phyloP scores from a whole-genome alignment of 2,888 invertebrate genomes.

The Dasysyrphus albostriatus region DNA sequence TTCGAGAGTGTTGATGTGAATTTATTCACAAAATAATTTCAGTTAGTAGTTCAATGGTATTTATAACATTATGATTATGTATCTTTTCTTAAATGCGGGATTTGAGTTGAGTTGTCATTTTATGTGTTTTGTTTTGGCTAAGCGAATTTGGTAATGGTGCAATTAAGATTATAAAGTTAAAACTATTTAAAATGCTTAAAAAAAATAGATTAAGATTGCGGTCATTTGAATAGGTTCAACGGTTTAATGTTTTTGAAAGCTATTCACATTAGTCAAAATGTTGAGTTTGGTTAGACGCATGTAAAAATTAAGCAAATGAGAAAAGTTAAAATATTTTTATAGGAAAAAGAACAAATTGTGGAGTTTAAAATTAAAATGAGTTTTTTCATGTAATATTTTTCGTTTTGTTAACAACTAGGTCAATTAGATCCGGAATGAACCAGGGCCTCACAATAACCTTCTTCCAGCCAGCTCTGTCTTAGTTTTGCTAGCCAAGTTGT shows the following conservation, averaged over 20 bases:
- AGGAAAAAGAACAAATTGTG: too few relatives aligned
- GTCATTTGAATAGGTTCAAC: neutral
- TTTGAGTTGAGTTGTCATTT: constrained; percentile 29
- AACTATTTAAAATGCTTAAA: neutral
- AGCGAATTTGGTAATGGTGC: constrained; percentile 18
- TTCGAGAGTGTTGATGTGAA: constrained; percentile 53
- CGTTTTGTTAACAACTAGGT: too few relatives aligned
- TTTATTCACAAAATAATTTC: constrained; percentile 56
- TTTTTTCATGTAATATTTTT: too few relatives aligned
- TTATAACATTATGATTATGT: constrained; percentile 28
- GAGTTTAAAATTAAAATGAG: too few relatives aligned
- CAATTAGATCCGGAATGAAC: too few relatives aligned
- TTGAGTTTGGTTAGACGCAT: too few relatives aligned
- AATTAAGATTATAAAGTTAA: constrained; percentile 16
- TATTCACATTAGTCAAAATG: neutral
- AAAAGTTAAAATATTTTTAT: too few relatives aligned
- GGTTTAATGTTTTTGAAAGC: neutral
- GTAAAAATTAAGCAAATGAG: too few relatives aligned
- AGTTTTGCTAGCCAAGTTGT: too few relatives aligned
- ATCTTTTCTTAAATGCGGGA: neutral
- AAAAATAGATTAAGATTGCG: neutral
- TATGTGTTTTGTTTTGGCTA: neutral
- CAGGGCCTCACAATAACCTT: too few relatives aligned
- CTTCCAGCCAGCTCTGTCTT: too few relatives aligned
- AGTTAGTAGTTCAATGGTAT: constrained; percentile 56